Conservation (phyloP, 2,797 vertebrate genomes). For the Notoglanidium macrostoma region DNA sequence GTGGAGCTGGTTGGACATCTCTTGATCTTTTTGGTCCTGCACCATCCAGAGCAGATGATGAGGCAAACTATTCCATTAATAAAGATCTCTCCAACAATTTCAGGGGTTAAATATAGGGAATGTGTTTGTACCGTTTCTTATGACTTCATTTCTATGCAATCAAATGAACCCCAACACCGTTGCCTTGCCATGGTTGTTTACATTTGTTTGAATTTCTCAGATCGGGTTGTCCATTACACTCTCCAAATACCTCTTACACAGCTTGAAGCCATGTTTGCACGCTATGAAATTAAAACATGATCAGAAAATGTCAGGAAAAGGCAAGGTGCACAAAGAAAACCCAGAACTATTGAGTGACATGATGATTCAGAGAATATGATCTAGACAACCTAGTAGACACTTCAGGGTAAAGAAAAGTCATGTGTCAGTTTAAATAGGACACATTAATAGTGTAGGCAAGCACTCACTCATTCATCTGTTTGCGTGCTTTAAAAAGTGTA, state of each 20-base stretch:
- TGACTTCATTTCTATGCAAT: not conserved
- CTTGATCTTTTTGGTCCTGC: not conserved
- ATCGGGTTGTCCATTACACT: not conserved
- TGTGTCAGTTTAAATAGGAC: not conserved
- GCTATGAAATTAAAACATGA: not conserved
- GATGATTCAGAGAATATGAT: slow-evolving; percentile 1
- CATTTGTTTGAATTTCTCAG: not conserved
- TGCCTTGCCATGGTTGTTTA: no score
- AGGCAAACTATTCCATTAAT: not conserved
- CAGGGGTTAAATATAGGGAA: not conserved
- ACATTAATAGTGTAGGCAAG: not conserved
- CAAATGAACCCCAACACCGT: not conserved
- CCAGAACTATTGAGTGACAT: not conserved
- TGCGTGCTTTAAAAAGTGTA: not conserved
- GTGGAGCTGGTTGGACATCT: not conserved
- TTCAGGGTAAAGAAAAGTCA: slow-evolving; percentile 8
- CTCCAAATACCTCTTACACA: slow-evolving; percentile 5
- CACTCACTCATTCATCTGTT: not conserved
- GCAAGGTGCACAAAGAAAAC: not conserved
- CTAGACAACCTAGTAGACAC: slow-evolving; percentile 2
- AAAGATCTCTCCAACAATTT: not conserved
- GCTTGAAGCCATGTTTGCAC: not conserved
- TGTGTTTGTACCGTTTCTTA: not conserved
- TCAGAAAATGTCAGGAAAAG: not conserved
- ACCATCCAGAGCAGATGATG: not conserved